Conservation (phyloP, 2,113 vertebrate species). For the Tetrao urogallus region DNA sequence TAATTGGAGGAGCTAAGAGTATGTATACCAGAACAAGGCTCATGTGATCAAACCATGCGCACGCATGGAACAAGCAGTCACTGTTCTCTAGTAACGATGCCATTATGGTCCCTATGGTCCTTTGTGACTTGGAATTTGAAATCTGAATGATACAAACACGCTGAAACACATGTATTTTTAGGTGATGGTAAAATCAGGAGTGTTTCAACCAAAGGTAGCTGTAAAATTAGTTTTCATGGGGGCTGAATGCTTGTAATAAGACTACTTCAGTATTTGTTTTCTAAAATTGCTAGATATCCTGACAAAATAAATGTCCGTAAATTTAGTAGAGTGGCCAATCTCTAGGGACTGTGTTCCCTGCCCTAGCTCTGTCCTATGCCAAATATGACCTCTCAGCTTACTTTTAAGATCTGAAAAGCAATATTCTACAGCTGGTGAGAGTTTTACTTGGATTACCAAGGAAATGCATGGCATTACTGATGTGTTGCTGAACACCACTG, state of each 20-base stretch:
- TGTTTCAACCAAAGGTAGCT: neutral
- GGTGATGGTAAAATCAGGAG: neutral
- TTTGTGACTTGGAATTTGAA: neutral
- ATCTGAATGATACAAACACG: neutral
- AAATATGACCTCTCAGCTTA: neutral
- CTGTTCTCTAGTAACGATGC: neutral
- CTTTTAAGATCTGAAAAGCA: neutral
- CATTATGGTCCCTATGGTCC: neutral
- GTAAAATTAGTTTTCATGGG: neutral
- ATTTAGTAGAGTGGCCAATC: neutral
- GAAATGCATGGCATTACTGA: neutral
- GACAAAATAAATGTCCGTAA: neutral
- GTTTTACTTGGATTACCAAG: neutral
- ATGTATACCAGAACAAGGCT: rapidly evolving
- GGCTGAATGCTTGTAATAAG: neutral
- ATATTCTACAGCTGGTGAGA: neutral
- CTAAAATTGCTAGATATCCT: neutral
- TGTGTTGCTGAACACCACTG: neutral
- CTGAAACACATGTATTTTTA: neutral
- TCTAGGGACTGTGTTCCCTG: neutral
- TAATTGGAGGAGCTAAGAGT: neutral
- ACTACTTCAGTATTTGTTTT: neutral
- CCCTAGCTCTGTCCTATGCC: neutral
- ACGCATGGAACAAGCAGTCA: neutral
- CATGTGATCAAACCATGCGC: neutral